Evolutionary conservation across 1,140 invertebrate genomes (phyloP).

Genomic region (Lanistes nyassanus): DNA sequence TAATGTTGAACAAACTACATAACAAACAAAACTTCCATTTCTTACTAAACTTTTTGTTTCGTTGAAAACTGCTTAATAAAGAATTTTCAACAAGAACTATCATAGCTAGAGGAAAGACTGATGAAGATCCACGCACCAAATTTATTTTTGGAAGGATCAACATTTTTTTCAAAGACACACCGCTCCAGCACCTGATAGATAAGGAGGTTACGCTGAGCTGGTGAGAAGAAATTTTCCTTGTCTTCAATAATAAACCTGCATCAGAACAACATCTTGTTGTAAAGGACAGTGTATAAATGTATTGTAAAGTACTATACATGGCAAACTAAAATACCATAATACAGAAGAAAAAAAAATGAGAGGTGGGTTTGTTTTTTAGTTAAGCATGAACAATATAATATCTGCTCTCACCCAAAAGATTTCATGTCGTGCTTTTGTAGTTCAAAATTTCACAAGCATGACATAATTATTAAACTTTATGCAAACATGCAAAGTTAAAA

Average conservation of each 20-base stretch:
- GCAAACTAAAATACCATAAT: background rate
- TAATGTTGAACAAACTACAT: too few relatives aligned
- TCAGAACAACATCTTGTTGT: constrained; percentile 1
- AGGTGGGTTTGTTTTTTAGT: background rate
- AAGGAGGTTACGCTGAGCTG: constrained; percentile 85
- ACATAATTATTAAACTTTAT: background rate
- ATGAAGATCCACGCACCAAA: constrained; percentile 46
- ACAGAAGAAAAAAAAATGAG: background rate
- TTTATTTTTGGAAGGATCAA: constrained; percentile 44
- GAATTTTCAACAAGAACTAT: background rate
- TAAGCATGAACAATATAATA: too few relatives aligned
- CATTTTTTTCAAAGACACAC: constrained; percentile 44
- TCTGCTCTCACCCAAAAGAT: too few relatives aligned
- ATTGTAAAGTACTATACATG: background rate
- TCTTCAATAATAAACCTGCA: constrained; percentile 66
- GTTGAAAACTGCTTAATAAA: background rate
- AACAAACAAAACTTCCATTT: background rate
- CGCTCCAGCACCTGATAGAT: constrained; percentile 69
- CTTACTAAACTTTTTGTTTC: background rate
- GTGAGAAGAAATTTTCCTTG: constrained; percentile 82
- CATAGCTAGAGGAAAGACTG: background rate
- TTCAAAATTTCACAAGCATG: too few relatives aligned
- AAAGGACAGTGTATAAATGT: background rate
- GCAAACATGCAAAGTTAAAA: background rate
- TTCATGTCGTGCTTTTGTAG: too few relatives aligned